Base-by-base conservation (phyloP, 2,113 vertebrate genomes). In the Mesitornis unicolor region DNA sequence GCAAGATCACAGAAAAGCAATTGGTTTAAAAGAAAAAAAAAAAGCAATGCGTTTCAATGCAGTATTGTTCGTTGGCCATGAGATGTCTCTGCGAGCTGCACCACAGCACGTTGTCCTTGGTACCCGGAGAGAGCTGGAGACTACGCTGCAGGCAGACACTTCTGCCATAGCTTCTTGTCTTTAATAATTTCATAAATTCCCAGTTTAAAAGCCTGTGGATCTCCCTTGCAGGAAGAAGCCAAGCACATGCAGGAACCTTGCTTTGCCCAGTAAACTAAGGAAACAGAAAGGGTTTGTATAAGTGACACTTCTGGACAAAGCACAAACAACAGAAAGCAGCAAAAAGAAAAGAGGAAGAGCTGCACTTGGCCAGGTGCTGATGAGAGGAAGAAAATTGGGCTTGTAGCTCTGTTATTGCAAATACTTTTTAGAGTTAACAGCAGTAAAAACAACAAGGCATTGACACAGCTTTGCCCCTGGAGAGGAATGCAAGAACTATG, bases 21-120 rank as follows among this genome's bases (percentile, higher is more conserved):
- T 0, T 5, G 40, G 75, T 24, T 33, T n/a, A n/a, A n/a, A n/a
- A n/a, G n/a, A 8, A 53, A 59, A 29, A 15, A 8, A 29, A 0
- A 0, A 25, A 16, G 53, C 13, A 5, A 5, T 0, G 0, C 1
- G 18, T 3, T 56, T 13, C 7, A 64, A 10, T 40, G 94, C 89
- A 95, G 65, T 75, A 1, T 3, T 22, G 21, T 8, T 40, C 48
- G 18, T 1, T 40, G 84, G 79, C 93, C 93, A 33, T 8, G 60
- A 84, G 93, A 53, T n/a, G 93, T 84, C 94, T 60, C 73, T 17
- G 56, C 1, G 1, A 90, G 89, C 86, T 38, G 68, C 45, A 33
- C 11, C 80, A 7, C 42, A 65, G 57, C 40, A 2, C 1, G 16
- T 7, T 8, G 15, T 4, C 48, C 70, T 7, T 14, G 26, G 17